Percentiles rank a stretch among this genome's conserved stretches.
Evolutionary conservation across 2,113 vertebrate species (phyloP).

Genomic region (Gymnobelideus leadbeateri): DNA sequence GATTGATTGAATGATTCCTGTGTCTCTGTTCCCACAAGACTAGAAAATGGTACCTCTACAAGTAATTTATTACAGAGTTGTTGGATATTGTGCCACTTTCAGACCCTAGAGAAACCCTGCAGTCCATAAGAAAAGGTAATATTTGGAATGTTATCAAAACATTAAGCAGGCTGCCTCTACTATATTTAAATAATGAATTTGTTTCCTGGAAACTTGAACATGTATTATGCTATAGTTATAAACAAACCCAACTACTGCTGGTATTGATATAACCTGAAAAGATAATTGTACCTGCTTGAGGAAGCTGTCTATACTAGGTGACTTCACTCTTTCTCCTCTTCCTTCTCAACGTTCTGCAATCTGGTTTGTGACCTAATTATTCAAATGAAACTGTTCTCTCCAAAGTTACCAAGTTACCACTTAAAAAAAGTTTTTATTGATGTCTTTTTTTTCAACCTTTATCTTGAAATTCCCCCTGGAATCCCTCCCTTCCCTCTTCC

Average conservation of each 20-base stretch:
- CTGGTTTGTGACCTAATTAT: background rate
- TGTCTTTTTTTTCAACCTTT: background rate
- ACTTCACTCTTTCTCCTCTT: background rate
- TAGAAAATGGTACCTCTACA: background rate
- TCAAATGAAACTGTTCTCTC: background rate
- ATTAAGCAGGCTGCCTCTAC: background rate
- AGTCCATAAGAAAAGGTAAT: background rate
- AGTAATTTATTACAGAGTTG: background rate
- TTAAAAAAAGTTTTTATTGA: background rate
- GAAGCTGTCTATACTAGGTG: background rate
- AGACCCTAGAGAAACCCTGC: background rate
- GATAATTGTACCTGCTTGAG: background rate
- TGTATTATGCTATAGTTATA: background rate
- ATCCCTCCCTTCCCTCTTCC: background rate
- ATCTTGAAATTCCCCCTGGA: background rate
- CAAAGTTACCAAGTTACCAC: background rate
- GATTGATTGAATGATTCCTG: background rate
- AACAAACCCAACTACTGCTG: background rate
- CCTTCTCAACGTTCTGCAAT: background rate
- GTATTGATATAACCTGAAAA: background rate
- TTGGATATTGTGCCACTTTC: background rate
- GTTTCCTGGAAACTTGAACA: background rate
- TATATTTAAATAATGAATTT: background rate
- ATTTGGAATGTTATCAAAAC: background rate
- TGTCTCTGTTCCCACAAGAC: background rate